Base-by-base conservation (phyloP, 1,140 invertebrate genomes). In the Agrypnia vestita region DNA sequence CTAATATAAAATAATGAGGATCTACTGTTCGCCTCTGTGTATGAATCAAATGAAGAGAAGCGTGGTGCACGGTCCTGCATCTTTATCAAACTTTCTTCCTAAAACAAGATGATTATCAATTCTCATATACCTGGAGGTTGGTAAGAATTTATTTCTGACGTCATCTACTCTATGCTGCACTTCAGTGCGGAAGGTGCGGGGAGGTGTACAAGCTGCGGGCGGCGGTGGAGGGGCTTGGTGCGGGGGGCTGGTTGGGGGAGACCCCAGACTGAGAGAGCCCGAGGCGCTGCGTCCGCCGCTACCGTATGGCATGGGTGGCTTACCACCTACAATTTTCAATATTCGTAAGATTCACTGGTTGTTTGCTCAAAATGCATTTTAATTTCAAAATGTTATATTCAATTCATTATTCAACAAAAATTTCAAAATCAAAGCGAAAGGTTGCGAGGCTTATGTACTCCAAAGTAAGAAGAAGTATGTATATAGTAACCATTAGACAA, bases 281-380 rank as follows among this genome's bases (percentile, higher is more conserved):
- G 88, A 89, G 72, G 88, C 86, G 3, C 87, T 88, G n/a, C 91
- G 88, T 12, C 88, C 88, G 51, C 86, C 83, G 59, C 84, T 84
- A 21, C 91, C 91, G 85, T 92, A 92, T 62, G 91, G 91, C 75
- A 92, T 88, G 3, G 91, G 91, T 4, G 91, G 91, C 85, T 92
- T 92, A 79, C 90, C 88, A 86, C 85, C 84, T 83, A 86, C 85
- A 75, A 85, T 86, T 43, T 21, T n/a, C n/a, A 56, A 56, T 7
- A 15, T n/a, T 56, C 25, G 51, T 56, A 7, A 56, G 7, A 56
- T 13, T n/a, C 0, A 10, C 25, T 35, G 6, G n/a, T 56, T 56
- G 7, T 3, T 10, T 56, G 53, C n/a, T 35, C n/a, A 56, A 15
- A 56, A 56, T 56, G 53, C 53, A 15, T 56, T 13, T 17, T 17